phyloP scores from a whole-genome alignment of 2,113 vertebrate genomes.

The Symphodus melops region DNA sequence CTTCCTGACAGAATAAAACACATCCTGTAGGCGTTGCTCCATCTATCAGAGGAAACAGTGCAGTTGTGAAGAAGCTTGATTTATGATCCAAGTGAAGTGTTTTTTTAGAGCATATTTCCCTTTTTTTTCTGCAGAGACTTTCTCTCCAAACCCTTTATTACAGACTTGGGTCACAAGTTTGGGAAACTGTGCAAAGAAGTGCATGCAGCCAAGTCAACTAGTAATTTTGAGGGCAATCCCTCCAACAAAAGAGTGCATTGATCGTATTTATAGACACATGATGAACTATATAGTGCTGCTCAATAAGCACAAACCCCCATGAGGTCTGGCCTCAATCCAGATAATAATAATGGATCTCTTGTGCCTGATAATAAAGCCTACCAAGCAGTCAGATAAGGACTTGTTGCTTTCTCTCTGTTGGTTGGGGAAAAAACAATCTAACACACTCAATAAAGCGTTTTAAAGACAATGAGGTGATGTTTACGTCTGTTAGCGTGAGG shows the following conservation, averaged over 20 bases:
- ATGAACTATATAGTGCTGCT: slow-evolving; percentile 27
- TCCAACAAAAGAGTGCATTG: slow-evolving; percentile 46
- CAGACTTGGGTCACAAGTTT: slow-evolving; percentile 13
- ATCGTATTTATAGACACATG: slow-evolving; percentile 64
- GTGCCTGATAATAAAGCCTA: slow-evolving; percentile 56
- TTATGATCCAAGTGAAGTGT: not conserved
- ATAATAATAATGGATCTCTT: slow-evolving; percentile 69
- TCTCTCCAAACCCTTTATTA: not conserved
- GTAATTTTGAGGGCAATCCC: slow-evolving; percentile 1
- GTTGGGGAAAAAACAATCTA: not conserved
- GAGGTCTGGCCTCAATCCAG: slow-evolving; percentile 64
- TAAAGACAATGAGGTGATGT: not conserved
- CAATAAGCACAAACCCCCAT: slow-evolving; percentile 36
- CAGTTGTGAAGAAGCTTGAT: slow-evolving; percentile 20
- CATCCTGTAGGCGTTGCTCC: slow-evolving; percentile 23
- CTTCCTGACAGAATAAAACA: not conserved
- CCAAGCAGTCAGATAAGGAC: slow-evolving; percentile 11
- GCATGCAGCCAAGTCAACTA: not conserved
- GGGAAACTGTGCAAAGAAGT: not conserved
- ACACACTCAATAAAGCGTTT: not conserved
- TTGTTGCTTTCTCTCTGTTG: slow-evolving; percentile 25
- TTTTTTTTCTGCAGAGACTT: not conserved
- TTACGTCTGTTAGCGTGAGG: not conserved
- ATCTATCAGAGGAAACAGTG: slow-evolving; percentile 37
- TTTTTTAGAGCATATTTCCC: not conserved